Percentiles rank a stretch among this genome's conserved stretches.
phyloP scores from a whole-genome alignment of 2,797 vertebrate genomes.

The Lemur catta region DNA sequence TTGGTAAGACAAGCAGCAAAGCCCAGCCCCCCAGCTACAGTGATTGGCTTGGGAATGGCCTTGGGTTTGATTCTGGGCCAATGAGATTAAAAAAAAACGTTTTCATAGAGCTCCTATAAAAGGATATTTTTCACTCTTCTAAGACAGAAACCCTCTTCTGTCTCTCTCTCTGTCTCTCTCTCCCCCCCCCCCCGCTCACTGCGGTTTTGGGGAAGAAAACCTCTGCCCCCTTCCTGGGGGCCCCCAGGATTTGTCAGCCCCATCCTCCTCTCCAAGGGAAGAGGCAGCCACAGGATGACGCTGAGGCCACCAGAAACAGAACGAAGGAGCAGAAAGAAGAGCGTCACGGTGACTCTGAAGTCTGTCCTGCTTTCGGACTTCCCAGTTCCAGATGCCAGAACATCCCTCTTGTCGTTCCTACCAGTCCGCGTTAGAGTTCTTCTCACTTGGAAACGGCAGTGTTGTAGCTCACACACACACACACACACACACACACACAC shows the following conservation, averaged over 20 bases:
- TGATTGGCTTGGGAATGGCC: background rate
- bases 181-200: no score
- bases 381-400: background rate
- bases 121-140: background rate
- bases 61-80: background rate
- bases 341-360: background rate
- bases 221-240: no score
- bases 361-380: background rate
- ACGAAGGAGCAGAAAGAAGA: background rate
- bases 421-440: background rate
- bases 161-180: background rate
- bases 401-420: background rate
- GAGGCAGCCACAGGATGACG: background rate
- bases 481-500: background rate
- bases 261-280: background rate
- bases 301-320: background rate
- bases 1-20: background rate
- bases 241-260: background rate
- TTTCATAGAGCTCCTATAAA: background rate
- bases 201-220: background rate
- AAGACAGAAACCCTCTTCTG: background rate
- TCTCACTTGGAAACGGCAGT: background rate
- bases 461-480: background rate
- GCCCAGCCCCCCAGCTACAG: fast-evolving
- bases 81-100: background rate